Conservation (phyloP, 2,888 invertebrate genomes). For the Melieria crassipennis region DNA sequence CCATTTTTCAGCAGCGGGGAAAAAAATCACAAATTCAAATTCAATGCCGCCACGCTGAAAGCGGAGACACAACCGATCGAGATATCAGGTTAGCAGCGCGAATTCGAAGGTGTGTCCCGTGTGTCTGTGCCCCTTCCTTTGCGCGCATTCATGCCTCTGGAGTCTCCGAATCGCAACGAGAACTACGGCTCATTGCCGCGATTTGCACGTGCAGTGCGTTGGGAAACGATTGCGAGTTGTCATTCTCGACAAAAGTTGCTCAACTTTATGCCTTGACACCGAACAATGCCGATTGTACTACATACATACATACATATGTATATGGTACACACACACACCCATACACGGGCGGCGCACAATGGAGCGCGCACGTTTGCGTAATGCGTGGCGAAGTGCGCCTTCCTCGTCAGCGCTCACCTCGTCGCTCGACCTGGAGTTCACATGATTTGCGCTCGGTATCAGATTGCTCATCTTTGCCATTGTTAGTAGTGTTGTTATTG, state of each 20-base stretch:
- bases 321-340: constrained; percentile 50
- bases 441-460: constrained; percentile 57
- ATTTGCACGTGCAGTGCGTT: too few species aligned
- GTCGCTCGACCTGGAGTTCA: constrained; percentile 39
- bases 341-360: constrained; percentile 51
- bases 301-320: not conserved
- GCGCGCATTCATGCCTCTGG: not conserved
- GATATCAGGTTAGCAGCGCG: constrained; percentile 57
- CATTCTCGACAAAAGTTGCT: constrained; percentile 52
- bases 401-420: not conserved
- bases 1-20: not conserved
- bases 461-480: constrained; percentile 55
- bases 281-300: constrained; percentile 36
- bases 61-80: constrained; percentile 45
- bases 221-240: not conserved
- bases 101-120: constrained; percentile 59
- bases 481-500: not conserved
- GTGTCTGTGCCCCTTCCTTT: constrained; percentile 40
- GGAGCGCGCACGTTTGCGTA: constrained; percentile 11
- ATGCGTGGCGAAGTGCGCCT: constrained; percentile 17
- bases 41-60: constrained; percentile 40
- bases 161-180: constrained; percentile 12
- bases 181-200: too few species aligned
- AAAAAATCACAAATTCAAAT: constrained; percentile 31
- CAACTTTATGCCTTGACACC: constrained; percentile 56